A percentile compares a stretch with the other conserved stretches of the same genome.
Conservation (phyloP, 2,888 invertebrate species). For the Leptinotarsa tumamoca region DNA sequence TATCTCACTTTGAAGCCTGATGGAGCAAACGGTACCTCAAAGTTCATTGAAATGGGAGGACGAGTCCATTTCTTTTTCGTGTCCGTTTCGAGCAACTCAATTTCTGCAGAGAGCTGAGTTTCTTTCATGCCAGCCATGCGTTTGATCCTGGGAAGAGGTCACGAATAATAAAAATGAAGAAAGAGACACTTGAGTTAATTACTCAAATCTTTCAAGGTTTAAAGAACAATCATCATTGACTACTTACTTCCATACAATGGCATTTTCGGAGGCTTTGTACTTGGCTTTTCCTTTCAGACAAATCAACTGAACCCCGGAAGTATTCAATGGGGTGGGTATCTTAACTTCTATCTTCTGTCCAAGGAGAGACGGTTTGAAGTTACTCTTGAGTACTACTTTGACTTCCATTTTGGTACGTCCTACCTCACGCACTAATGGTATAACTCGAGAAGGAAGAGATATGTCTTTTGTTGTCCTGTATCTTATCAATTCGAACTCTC, state of each 20-base stretch:
- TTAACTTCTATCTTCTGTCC: conserved; percentile 99
- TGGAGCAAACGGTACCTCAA: conserved; percentile 99
- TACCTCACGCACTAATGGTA: conserved; percentile 97
- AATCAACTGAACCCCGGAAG: conserved; percentile 98
- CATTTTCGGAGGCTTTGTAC: conserved; percentile 99
- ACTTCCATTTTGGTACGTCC: conserved; percentile 99
- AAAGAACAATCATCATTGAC: background rate
- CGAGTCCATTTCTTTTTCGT: conserved; percentile 99
- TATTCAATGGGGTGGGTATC: conserved; percentile 98
- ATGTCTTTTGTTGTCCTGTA: conserved; percentile 99
- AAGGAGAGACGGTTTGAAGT: conserved; percentile 97
- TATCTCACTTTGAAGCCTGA: conserved; percentile 99
- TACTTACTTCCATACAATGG: conserved; percentile 93
- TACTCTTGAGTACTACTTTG: conserved; percentile 98
- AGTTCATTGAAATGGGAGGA: conserved; percentile 99
- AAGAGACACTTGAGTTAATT: too few species aligned
- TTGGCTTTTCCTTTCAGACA: conserved; percentile 99
- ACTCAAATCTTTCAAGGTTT: too few species aligned
- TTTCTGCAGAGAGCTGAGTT: conserved; percentile 98
- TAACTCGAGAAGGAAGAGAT: conserved; percentile 98
- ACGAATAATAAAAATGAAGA: conserved; percentile 12
- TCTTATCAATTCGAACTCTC: conserved; percentile 99
- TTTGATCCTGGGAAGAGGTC: conserved; percentile 76
- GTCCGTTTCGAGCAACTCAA: conserved; percentile 97
- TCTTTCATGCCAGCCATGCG: conserved; percentile 99